These are phyloP conservation scores for Otolemur crassicaudatus DNA, from an alignment of 2,797 vertebrate genomes.

Conservation along the genomic window DNA sequence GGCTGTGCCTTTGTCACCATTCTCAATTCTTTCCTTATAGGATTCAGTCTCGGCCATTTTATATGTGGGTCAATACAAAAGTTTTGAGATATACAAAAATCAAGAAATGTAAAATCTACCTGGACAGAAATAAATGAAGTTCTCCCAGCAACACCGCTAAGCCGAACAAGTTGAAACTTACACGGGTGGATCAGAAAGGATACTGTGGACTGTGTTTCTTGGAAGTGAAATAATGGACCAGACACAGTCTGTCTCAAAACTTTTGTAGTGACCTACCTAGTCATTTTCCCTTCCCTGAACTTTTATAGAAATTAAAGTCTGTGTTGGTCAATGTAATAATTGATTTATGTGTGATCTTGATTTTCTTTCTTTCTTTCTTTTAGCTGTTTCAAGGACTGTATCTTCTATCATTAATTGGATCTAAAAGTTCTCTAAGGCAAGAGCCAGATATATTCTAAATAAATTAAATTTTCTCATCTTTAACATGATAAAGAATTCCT, in stretches of 20 bases:
- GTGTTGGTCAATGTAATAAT: neutral
- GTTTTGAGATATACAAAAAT: too few relatives aligned
- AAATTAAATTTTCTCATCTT: neutral
- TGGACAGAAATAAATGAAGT: too few relatives aligned
- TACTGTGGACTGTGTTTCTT: too few relatives aligned
- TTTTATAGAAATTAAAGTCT: neutral
- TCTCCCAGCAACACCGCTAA: too few relatives aligned
- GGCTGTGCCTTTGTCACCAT: neutral
- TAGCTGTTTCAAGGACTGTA: neutral
- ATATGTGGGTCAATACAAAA: too few relatives aligned
- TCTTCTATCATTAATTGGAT: neutral
- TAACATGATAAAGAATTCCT: neutral
- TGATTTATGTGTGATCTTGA: neutral
- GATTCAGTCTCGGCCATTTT: neutral
- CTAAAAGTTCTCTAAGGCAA: slow-evolving; percentile 3
- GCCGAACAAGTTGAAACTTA: too few relatives aligned
- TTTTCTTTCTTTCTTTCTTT: neutral
- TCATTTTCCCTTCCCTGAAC: neutral
- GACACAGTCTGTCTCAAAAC: too few relatives aligned
- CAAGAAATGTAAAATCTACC: too few relatives aligned
- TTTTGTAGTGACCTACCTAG: too few relatives aligned
- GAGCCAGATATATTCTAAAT: neutral
- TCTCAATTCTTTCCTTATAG: neutral
- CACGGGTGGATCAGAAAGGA: too few relatives aligned
- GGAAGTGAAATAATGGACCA: too few relatives aligned